Evolutionary conservation across 2,797 vertebrate genomes (phyloP).

Genomic region (Falco rusticolus): DNA sequence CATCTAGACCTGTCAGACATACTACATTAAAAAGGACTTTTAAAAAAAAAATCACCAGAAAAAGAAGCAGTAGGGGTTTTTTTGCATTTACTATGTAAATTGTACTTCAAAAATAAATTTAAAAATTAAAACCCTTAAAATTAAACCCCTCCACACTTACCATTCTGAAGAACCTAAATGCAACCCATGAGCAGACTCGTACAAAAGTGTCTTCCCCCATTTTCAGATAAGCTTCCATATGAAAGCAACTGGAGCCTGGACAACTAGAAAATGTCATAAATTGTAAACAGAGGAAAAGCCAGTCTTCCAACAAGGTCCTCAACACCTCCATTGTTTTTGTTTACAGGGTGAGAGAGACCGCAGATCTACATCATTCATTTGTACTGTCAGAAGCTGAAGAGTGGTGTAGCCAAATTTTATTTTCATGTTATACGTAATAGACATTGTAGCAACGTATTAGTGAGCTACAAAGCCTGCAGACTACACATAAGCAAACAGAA

Average conservation of each 20-base stretch:
- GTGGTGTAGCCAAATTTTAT: not conserved
- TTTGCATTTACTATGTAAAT: not conserved
- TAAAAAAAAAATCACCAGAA: not conserved
- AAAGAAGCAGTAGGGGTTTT: not conserved
- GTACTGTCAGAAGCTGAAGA: not conserved
- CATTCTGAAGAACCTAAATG: not conserved
- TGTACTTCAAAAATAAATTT: not conserved
- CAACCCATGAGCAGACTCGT: not conserved
- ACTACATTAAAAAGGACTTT: not conserved
- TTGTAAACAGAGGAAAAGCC: not conserved
- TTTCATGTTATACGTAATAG: not conserved
- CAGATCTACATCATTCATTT: not conserved
- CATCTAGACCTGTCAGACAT: not conserved
- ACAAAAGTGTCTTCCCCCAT: not conserved
- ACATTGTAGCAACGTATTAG: rapidly evolving
- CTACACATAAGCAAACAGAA: not conserved
- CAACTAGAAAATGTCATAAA: not conserved
- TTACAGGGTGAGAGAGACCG: not conserved
- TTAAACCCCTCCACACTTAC: not conserved
- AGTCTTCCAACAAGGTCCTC: not conserved
- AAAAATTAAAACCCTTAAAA: not conserved
- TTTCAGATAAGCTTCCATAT: not conserved
- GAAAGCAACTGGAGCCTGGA: not conserved
- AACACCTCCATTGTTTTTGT: not conserved
- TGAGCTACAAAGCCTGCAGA: not conserved